Base-by-base conservation (phyloP, 1,140 invertebrate genomes). In the Spodoptera frugiperda region DNA sequence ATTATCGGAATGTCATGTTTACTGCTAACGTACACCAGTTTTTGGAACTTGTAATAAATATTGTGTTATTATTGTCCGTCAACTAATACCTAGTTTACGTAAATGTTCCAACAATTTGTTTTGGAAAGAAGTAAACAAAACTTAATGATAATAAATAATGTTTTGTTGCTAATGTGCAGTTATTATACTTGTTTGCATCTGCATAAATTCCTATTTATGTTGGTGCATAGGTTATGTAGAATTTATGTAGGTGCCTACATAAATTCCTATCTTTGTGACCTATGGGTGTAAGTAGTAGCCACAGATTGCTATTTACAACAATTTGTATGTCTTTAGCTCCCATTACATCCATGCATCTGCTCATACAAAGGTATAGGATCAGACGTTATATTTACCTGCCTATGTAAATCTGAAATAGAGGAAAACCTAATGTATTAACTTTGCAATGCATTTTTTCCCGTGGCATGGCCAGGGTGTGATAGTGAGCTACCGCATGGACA, bases 401-500 rank as follows among this genome's bases (percentile, higher is more conserved):
- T 25, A 25, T 25, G 25, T n/a, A n/a, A n/a, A n/a, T 2, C 25
- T 25, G 5, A 25, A 25, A 25, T 25, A 25, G 25, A 25, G 48
- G 12, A 51, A 14, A n/a, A 5, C 12, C 12, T 4, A 51, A n/a
- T 25, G 25, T 6, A 21, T 55, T 25, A 17, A 17, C 2, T 55
- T 21, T 19, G 21, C 11, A 21, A 3, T 15, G 9, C 1, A 17
- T 4, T 8, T 19, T 55, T 21, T 21, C 17, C 9, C 30, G 30
- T 57, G 11, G 3, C 11, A 4, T 72, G 25, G 87, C 63, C 80
- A 96, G 95, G 97, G 97, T 11, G 95, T 95, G 82, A 96, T 97
- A 63, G 94, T 96, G 68, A 96, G 96, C 48, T 96, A 97, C 87
- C 94, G 95, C 14, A 96, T 96, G 90, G 97, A 98, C 89, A 87